Evolutionary conservation across 1,140 invertebrate genomes (phyloP).

Genomic region (Aporrectodea caliginosa): DNA sequence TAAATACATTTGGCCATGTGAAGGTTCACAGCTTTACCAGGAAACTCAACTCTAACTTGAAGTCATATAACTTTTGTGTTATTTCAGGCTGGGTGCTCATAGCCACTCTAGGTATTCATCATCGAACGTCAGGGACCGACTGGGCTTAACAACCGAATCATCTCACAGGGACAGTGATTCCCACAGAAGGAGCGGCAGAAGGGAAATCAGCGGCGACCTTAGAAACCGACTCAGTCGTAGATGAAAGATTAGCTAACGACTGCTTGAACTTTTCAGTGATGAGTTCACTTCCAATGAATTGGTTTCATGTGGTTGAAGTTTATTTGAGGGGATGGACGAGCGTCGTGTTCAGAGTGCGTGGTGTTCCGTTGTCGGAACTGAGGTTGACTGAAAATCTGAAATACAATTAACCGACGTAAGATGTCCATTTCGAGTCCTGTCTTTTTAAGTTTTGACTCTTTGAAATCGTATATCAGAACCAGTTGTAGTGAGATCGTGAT

Average conservation of each 20-base stretch:
- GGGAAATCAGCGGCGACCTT: not conserved
- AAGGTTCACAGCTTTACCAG: not conserved
- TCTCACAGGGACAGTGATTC: not conserved
- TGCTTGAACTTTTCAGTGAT: not conserved
- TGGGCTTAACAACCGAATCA: not conserved
- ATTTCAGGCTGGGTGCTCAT: not conserved
- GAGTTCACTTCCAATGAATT: not conserved
- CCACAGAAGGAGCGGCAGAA: not conserved
- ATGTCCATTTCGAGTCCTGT: too few relatives aligned
- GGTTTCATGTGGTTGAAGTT: not conserved
- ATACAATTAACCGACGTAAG: too few relatives aligned
- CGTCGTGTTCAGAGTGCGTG: too few relatives aligned
- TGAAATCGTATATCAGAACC: too few relatives aligned
- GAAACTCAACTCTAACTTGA: not conserved
- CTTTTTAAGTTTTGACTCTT: too few relatives aligned
- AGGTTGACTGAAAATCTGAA: too few relatives aligned
- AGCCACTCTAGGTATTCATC: not conserved
- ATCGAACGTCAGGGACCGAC: not conserved
- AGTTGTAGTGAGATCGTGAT: too few relatives aligned
- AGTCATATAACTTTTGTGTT: not conserved
- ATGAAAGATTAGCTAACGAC: too few relatives aligned
- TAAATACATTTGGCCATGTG: not conserved
- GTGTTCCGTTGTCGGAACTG: too few relatives aligned
- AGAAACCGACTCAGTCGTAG: not conserved
- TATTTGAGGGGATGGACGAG: too few relatives aligned